Percentiles rank a stretch among this genome's conserved stretches.
Conservation (phyloP, 2,888 invertebrate species). For the Fissipunctia ypsillon region DNA sequence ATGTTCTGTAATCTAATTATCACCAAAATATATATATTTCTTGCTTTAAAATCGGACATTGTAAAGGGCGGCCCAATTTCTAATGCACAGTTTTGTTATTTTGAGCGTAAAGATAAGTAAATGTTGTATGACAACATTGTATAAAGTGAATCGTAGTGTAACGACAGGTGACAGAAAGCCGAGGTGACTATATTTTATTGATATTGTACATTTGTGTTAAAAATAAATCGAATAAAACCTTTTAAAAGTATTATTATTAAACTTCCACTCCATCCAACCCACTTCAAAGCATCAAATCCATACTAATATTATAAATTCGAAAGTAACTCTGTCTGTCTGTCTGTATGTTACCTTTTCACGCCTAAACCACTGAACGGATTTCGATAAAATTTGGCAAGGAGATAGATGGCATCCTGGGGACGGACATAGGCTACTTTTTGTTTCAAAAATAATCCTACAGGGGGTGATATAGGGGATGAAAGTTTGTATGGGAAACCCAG, state of each 20-base stretch:
- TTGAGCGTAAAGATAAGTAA: conserved; percentile 55
- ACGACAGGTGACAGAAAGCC: conserved; percentile 84
- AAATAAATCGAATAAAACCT: conserved; percentile 85
- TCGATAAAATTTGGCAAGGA: too few species aligned
- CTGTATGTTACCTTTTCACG: too few species aligned
- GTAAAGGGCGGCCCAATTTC: conserved; percentile 54
- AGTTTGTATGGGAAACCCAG: too few species aligned
- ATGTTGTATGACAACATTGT: conserved; percentile 87
- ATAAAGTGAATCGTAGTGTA: conserved; percentile 82
- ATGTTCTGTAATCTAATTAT: neutral
- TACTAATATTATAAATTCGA: too few species aligned
- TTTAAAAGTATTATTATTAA: conserved; percentile 49
- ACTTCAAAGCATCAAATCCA: neutral
- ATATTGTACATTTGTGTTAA: conserved; percentile 90
- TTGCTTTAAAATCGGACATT: conserved; percentile 53
- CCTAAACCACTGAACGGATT: too few species aligned
- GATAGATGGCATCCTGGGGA: too few species aligned
- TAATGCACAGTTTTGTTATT: conserved; percentile 66
- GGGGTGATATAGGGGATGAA: too few species aligned
- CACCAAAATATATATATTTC: conserved; percentile 13
- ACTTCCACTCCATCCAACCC: neutral
- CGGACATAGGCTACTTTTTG: too few species aligned
- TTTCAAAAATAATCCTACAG: too few species aligned
- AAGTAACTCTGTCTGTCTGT: too few species aligned
- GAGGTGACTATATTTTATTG: conserved; percentile 90